Base-by-base conservation (phyloP, 2,113 vertebrate species). In the Bos indicus region DNA sequence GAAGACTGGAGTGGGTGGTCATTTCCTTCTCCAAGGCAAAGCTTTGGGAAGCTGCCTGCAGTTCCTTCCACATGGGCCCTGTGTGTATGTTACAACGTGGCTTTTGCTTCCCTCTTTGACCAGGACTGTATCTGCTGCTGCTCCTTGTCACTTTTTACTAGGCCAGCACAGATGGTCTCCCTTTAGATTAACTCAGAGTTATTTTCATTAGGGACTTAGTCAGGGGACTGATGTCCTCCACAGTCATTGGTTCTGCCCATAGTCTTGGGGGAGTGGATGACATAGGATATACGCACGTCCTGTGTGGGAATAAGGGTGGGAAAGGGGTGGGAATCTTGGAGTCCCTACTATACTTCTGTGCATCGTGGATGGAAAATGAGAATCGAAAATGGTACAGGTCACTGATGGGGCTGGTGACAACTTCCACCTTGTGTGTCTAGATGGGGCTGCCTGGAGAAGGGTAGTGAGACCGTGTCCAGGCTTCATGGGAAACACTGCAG, bases 211-310 rank as follows among this genome's bases (percentile, higher is more conserved):
- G 33, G 33, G 33, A 80, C 48, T 13, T 52, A 5, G 13, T 78
- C 26, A 1, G 6, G 62, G 28, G 11, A 46, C 11, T 13, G 26
- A 5, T 6, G 28, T 40, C 46, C 14, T 4, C 52, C 33, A 4
- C 7, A 5, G 3, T n/a, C 48, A 30, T 14, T 4, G 85, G 17
- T 16, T 2, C 26, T 16, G 26, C 23, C 56, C 12, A 0, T 67
- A 1, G 23, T 28, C 33, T 4, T 10, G 14, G 9, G 13, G 13
- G 51, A 16, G 4, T 19, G 51, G 5, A 6, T n/a, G 5, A 2
- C 40, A 5, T 2, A 30, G 33, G 48, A 16, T 48, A 17, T 9
- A 7, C 4, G 1, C 17, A 15, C 25, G 0, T 36, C 33, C 8
- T 21, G 0, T 36, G 33, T 36, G 64, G 64, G 33, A 21, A n/a